Evolutionary conservation across 2,113 vertebrate species (phyloP), one percentile per base, ranked within the genome.

Genomic region (Cyprinodon variegatus): DNA sequence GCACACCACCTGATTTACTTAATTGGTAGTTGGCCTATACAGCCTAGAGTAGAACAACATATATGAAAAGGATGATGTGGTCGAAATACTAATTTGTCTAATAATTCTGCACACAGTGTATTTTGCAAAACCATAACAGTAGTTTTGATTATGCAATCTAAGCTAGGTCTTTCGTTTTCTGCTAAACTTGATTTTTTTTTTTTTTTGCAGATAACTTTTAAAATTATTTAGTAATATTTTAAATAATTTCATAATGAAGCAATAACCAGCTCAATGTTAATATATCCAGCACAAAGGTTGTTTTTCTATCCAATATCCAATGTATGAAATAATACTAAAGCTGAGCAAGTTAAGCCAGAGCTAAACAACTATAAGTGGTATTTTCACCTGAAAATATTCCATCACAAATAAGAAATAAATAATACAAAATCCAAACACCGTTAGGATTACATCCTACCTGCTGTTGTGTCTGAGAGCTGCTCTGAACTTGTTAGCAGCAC

Each of bases 401-500:
- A 57, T 8, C 20, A 57, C 17, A 57, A 57, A 57, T n/a, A 57
- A 7, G 17, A 10, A n/a, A 20, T 20, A 57, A n/a, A 57, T 57
- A 14, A 15, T n/a, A 10, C 9, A 57, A 57, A n/a, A 57, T 57
- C 9, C 63, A 69, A 78, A 71, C 50, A 79, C 79, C 64, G 77
- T 1, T 15, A 71, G 72, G 77, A 68, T 68, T 8, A 57, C 60
- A 61, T 80, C 75, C 70, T 57, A 13, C 73, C 48, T 65, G 68
- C 39, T 36, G 46, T 36, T n/a, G 81, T 50, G 62, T 46, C 63
- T 72, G 80, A 77, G 15, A 65, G 12, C 62, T 20, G n/a, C 86
- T 81, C 79, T 86, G 80, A 88, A 88, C 82, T 81, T 83, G 83
- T 89, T 79, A 63, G 74, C 11, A 68, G 83, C 81, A 74, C 73